Evolutionary conservation across 2,113 vertebrate genomes (phyloP).

Genomic region (Menura novaehollandiae): DNA sequence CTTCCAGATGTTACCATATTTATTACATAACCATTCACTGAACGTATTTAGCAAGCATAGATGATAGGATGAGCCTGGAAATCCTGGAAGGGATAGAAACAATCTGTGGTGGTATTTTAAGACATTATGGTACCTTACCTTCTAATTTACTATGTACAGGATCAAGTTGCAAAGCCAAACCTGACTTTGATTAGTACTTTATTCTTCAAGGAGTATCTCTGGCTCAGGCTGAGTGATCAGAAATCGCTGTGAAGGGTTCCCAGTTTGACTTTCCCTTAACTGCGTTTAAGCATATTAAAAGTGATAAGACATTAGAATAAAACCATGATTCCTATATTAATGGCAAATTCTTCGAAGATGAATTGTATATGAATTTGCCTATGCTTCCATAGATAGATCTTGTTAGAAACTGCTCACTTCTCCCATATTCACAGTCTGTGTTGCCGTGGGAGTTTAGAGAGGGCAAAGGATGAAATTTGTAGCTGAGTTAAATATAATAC

Average conservation of each 20-base stretch:
- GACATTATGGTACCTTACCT: not conserved
- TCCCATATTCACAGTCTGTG: not conserved
- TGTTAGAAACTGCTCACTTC: not conserved
- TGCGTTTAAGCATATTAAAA: not conserved
- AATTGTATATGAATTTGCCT: not conserved
- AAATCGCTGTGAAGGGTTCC: not conserved
- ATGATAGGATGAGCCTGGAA: not conserved
- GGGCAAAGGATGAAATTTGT: constrained; percentile 19
- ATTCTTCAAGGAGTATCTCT: not conserved
- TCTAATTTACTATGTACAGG: not conserved
- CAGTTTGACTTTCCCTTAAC: not conserved
- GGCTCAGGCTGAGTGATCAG: not conserved
- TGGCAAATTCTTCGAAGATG: not conserved
- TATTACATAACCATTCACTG: not conserved
- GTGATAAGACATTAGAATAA: not conserved
- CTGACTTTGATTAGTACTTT: not conserved
- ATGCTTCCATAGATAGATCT: not conserved
- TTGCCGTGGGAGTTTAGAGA: not conserved
- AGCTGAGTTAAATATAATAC: constrained; percentile 33
- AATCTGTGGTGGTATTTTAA: not conserved
- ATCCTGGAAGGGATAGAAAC: not conserved
- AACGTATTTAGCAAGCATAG: not conserved
- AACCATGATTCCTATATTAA: not conserved
- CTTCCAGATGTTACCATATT: constrained; percentile 37
- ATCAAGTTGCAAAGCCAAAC: not conserved